Evolutionary conservation across 2,797 vertebrate species (phyloP), one percentile per base, ranked within the genome.

Genomic region (Sebastes variabilis): DNA sequence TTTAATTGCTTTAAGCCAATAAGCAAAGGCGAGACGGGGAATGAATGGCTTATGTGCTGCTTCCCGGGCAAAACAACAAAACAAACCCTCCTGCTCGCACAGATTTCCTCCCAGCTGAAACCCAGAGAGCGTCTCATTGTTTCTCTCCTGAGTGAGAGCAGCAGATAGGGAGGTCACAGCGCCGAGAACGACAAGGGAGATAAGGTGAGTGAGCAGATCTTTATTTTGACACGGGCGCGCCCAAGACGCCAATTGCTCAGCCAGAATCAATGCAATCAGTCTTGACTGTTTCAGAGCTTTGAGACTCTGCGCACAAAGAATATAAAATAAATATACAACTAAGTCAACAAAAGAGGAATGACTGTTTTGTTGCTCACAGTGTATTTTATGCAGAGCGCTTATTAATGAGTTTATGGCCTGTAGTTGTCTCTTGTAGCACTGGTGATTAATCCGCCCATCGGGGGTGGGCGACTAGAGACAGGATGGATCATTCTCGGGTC

Each of bases 1-100:
- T 89, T 90, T 92, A 93, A 94, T 90, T 92, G 86, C 87, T 90
- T 92, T 85, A 90, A 93, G 91, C 84, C 86, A 89, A 90, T 84
- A 80, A 89, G 76, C 11, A 87, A 91, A 90, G n/a, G 76, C 60
- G 18, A 84, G 77, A 73, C 60, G 2, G 85, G 59, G 75, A 77
- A 76, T 84, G 84, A 87, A 86, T 71, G 52, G 72, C 75, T 91
- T 84, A 84, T 65, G 76, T 66, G 72, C 85, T 27, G 80, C 83
- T 91, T 91, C 84, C 54, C 75, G 24, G 64, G 71, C 32, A 75
- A 78, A 83, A 77, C 24, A 59, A 82, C 78, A 74, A 80, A 86
- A 83, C 84, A 89, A 84, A 84, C 66, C 67, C 79, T 86, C 76
- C 84, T 70, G 86, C 80, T 85, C 68, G 3, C 61, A 70, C 69